Conservation (phyloP, 2,888 invertebrate genomes). For the Drosophila eohydei region DNA sequence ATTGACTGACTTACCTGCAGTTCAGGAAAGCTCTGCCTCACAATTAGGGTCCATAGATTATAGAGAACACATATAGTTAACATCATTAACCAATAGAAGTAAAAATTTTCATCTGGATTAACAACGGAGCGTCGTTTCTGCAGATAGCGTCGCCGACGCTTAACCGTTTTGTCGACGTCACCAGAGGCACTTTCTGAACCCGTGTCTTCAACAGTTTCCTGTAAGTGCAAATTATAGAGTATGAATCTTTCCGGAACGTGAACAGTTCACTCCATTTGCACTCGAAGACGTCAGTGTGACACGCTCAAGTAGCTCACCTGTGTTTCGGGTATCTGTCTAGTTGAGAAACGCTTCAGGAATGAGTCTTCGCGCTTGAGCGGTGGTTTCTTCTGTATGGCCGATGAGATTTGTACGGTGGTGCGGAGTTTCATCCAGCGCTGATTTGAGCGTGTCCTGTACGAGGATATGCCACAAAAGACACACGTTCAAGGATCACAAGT, state of each 20-base stretch:
- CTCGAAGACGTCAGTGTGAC: too few relatives aligned
- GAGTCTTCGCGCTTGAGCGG: constrained; percentile 96
- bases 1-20: constrained; percentile 87
- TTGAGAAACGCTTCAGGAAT: constrained; percentile 96
- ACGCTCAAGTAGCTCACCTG: constrained; percentile 86
- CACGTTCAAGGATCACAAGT: constrained; percentile 51
- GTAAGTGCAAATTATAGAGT: background rate
- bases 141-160: constrained; percentile 89
- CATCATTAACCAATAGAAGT: constrained; percentile 97
- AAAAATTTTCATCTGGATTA: constrained; percentile 97
- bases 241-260: background rate
- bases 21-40: constrained; percentile 97
- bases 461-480: constrained; percentile 46
- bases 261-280: too few relatives aligned
- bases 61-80: constrained; percentile 95
- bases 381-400: constrained; percentile 95
- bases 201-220: constrained; percentile 89
- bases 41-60: constrained; percentile 98
- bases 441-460: constrained; percentile 93
- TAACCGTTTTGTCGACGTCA: constrained; percentile 86
- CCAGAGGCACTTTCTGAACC: constrained; percentile 89
- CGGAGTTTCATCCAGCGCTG: constrained; percentile 98
- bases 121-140: constrained; percentile 93
- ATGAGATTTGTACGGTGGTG: constrained; percentile 96
- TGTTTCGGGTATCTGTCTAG: constrained; percentile 94